Evolutionary conservation across 2,113 vertebrate species (phyloP).

Genomic region (Rhinolophus ferrumequinum): DNA sequence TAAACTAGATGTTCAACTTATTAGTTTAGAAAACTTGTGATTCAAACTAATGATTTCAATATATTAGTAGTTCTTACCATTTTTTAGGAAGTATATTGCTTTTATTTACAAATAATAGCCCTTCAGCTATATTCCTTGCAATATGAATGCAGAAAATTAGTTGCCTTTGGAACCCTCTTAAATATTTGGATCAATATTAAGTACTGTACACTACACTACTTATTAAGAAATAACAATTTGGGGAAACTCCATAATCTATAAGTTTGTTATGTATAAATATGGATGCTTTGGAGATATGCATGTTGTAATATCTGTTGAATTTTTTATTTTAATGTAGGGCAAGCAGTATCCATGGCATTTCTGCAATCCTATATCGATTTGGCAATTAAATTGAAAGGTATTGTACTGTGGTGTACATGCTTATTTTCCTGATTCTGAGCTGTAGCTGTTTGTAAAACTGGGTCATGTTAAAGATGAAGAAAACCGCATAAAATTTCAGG

Average conservation of each 20-base stretch:
- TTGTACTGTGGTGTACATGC: neutral
- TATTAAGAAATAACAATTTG: conserved; percentile 45
- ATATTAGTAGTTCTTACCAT: neutral
- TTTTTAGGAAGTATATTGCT: conserved; percentile 4
- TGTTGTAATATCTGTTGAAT: conserved; percentile 25
- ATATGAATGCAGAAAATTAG: neutral
- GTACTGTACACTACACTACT: neutral
- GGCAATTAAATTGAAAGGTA: conserved; percentile 90
- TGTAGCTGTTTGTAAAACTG: conserved; percentile 43
- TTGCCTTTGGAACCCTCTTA: conserved; percentile 5
- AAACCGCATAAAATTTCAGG: neutral
- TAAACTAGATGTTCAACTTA: neutral
- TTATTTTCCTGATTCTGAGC: conserved; percentile 46
- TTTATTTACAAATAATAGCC: conserved; percentile 9
- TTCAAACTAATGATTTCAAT: conserved; percentile 45
- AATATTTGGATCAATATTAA: neutral
- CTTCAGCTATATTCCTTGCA: neutral
- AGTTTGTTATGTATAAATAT: neutral
- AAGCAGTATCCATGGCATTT: conserved; percentile 92
- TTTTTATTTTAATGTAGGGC: conserved; percentile 88
- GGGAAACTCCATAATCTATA: neutral
- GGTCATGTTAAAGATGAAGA: neutral
- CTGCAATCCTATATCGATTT: conserved; percentile 89
- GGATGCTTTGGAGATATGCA: neutral
- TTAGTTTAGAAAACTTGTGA: conserved; percentile 35